Evolutionary conservation across 1,140 invertebrate species (phyloP).

Genomic region (Macrocentrus cingulum): DNA sequence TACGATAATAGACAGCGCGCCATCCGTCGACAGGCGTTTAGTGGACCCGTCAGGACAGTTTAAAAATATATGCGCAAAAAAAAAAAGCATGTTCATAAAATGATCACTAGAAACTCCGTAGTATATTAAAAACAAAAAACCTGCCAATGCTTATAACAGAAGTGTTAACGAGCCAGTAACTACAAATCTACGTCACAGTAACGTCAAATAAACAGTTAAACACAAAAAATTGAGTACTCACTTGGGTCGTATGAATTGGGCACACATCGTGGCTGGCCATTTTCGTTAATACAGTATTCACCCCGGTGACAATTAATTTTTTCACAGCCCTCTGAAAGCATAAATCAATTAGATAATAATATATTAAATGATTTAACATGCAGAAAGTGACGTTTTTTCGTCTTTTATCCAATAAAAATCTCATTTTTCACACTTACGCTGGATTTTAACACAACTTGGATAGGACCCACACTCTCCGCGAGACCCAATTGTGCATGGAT

Average conservation of each 20-base stretch:
- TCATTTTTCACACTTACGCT: neutral
- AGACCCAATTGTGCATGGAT: constrained; percentile 65
- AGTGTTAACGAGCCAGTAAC: neutral
- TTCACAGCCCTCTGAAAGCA: too few relatives aligned
- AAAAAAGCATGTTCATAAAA: constrained; percentile 2
- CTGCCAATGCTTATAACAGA: neutral
- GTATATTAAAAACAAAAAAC: neutral
- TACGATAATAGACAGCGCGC: constrained; percentile 19
- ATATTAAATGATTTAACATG: too few relatives aligned
- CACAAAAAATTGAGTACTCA: too few relatives aligned
- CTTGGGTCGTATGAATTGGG: too few relatives aligned
- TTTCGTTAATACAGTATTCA: too few relatives aligned
- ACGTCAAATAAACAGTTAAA: too few relatives aligned
- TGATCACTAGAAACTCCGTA: neutral
- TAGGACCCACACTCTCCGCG: constrained; percentile 65
- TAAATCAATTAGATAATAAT: too few relatives aligned
- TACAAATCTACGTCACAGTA: too few relatives aligned
- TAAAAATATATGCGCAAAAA: neutral
- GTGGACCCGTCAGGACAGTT: constrained; percentile 3
- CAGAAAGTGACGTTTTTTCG: too few relatives aligned
- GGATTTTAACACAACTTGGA: constrained; percentile 54
- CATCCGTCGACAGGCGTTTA: neutral
- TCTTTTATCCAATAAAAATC: too few relatives aligned
- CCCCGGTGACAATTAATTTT: too few relatives aligned
- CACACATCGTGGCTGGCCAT: too few relatives aligned